These are phyloP conservation scores for Porites evermanni DNA, from an alignment of 92 coral and sea anemone genomes.

Conservation along the genomic window DNA sequence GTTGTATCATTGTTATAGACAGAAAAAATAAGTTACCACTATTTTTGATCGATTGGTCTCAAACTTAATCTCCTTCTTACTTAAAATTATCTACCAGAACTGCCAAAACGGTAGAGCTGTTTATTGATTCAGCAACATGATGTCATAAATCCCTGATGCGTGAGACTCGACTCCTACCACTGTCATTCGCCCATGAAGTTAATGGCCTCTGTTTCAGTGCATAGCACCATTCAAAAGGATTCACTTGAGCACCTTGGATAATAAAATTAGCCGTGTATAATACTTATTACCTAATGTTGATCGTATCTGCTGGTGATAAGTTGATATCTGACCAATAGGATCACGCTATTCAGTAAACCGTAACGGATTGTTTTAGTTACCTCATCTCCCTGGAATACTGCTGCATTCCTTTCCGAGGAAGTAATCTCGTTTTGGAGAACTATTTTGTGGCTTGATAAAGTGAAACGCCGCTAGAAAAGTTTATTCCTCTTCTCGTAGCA, in stretches of 20 bases:
- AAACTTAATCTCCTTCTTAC: no score
- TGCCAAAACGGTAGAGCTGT: neutral
- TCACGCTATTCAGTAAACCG: conserved; percentile 21
- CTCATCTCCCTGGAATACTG: conserved; percentile 53
- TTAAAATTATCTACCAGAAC: neutral
- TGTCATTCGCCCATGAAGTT: conserved; percentile 15
- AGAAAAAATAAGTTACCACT: no score
- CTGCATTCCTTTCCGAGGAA: conserved; percentile 45
- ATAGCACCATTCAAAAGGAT: conserved; percentile 27
- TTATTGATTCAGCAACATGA: neutral
- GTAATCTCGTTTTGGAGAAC: conserved; percentile 40
- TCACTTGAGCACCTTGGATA: conserved; percentile 29
- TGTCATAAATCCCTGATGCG: neutral
- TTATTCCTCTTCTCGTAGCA: neutral
- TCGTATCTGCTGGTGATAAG: conserved; percentile 76
- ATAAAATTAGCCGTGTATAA: conserved; percentile 38
- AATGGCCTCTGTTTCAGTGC: conserved; percentile 29
- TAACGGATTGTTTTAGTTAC: conserved; percentile 48
- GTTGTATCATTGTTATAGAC: no score
- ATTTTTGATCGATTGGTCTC: no score
- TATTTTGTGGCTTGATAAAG: neutral
- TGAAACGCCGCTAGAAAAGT: conserved; percentile 28
- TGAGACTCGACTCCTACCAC: neutral
- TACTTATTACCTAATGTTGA: conserved; percentile 82
- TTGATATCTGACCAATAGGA: conserved; percentile 29